phyloP scores from a whole-genome alignment of 2,113 vertebrate species.

The Corythornis cristatus region DNA sequence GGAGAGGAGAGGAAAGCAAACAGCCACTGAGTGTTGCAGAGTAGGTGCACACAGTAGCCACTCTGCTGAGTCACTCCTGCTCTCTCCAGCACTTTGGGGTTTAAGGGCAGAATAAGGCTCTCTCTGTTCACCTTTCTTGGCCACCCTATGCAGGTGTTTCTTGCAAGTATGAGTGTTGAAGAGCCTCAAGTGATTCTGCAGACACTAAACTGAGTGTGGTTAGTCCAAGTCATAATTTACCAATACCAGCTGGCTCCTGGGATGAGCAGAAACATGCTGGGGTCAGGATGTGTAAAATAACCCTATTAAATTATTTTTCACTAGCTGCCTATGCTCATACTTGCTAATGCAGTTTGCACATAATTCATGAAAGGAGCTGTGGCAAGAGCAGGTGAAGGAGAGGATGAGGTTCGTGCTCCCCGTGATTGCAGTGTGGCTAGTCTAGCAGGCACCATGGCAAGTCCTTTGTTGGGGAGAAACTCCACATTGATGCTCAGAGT shows the following conservation, averaged over 20 bases:
- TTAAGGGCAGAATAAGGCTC: not conserved
- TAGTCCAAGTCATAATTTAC: conserved; percentile 25
- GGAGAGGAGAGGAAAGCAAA: not conserved
- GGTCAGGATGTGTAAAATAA: conserved; percentile 24
- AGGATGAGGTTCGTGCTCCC: not conserved
- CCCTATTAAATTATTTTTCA: not conserved
- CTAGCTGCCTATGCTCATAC: not conserved
- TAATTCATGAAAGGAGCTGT: not conserved
- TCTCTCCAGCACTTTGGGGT: not conserved
- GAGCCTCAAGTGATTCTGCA: conserved; percentile 27
- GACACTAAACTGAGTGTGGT: conserved; percentile 4
- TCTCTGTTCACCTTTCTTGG: not conserved
- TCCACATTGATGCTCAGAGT: not conserved
- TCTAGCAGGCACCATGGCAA: not conserved
- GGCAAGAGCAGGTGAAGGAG: not conserved
- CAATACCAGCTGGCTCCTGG: conserved; percentile 22
- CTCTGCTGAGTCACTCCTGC: not conserved
- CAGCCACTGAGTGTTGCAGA: not conserved
- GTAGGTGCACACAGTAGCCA: not conserved
- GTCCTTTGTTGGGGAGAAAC: not conserved
- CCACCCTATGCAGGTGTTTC: not conserved
- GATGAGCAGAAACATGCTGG: conserved; percentile 46
- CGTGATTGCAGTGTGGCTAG: not conserved
- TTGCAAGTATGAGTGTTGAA: not conserved
- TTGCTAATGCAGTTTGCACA: not conserved